Conservation (phyloP, 2,888 invertebrate genomes). For the Elysia crispata region DNA sequence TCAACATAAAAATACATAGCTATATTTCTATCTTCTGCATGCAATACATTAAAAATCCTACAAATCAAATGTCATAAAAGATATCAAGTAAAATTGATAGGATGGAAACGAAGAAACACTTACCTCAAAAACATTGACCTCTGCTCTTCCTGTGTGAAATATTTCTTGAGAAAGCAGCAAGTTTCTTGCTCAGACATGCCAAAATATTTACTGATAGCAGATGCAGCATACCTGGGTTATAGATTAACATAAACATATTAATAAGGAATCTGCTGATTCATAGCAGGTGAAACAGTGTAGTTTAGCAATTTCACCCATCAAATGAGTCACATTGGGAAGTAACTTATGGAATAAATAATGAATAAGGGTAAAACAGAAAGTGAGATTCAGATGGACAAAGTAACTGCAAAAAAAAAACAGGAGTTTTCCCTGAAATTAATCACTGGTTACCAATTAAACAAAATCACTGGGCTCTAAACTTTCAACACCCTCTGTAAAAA, state of each 20-base stretch:
- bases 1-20: too few species aligned
- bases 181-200: slow-evolving; percentile 61
- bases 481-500: not conserved
- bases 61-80: not conserved
- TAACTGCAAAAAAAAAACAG: not conserved
- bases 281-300: too few species aligned
- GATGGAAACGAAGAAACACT: slow-evolving; percentile 2
- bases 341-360: too few species aligned
- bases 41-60: not conserved
- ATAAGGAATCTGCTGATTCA: too few species aligned
- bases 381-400: not conserved
- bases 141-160: slow-evolving; percentile 56
- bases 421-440: too few species aligned
- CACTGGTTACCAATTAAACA: too few species aligned
- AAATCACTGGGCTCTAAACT: too few species aligned
- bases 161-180: slow-evolving; percentile 55
- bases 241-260: too few species aligned
- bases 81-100: not conserved
- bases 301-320: too few species aligned
- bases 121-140: slow-evolving; percentile 57
- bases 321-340: too few species aligned
- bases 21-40: too few species aligned
- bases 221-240: slow-evolving; percentile 63
- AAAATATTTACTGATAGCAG: slow-evolving; percentile 59
- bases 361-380: not conserved